A percentile compares a stretch with the other conserved stretches of the same genome.
These are phyloP conservation scores for Crocuta crocuta DNA, from an alignment of 2,113 vertebrate genomes.

Conservation along the genomic window DNA sequence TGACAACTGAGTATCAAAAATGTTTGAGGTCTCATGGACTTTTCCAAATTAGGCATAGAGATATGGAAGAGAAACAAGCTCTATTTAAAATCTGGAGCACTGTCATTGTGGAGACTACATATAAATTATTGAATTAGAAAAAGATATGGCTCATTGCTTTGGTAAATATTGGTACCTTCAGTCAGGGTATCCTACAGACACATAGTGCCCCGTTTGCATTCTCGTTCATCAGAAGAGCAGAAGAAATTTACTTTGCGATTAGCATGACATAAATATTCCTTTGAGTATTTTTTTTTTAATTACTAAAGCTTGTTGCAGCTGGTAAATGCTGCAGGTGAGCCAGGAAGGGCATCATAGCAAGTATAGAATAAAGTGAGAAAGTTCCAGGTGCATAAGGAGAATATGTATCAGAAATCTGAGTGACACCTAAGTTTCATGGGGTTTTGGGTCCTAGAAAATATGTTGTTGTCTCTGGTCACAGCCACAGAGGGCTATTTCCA, in stretches of 20 bases:
- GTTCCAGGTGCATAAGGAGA: neutral
- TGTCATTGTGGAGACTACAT: neutral
- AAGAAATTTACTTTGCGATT: slow-evolving; percentile 45
- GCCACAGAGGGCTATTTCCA: neutral
- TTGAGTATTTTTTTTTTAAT: neutral
- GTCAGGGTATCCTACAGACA: neutral
- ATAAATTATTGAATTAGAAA: slow-evolving; percentile 23
- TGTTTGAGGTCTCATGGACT: neutral
- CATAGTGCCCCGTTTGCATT: neutral
- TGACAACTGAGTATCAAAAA: neutral
- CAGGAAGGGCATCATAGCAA: neutral
- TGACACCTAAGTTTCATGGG: neutral
- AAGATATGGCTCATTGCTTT: neutral
- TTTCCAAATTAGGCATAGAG: neutral
- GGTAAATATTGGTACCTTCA: slow-evolving; percentile 17
- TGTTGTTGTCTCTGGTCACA: neutral
- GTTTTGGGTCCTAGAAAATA: neutral
- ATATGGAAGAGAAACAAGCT: neutral
- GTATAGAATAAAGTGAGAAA: neutral
- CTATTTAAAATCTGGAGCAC: neutral
- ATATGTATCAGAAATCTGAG: neutral
- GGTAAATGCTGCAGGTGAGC: neutral
- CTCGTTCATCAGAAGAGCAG: slow-evolving; percentile 29
- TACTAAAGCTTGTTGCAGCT: slow-evolving; percentile 3
- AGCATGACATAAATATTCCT: slow-evolving; percentile 43